phyloP scores from a whole-genome alignment of 2,797 vertebrate species.

The Sebastolobus altivelis region DNA sequence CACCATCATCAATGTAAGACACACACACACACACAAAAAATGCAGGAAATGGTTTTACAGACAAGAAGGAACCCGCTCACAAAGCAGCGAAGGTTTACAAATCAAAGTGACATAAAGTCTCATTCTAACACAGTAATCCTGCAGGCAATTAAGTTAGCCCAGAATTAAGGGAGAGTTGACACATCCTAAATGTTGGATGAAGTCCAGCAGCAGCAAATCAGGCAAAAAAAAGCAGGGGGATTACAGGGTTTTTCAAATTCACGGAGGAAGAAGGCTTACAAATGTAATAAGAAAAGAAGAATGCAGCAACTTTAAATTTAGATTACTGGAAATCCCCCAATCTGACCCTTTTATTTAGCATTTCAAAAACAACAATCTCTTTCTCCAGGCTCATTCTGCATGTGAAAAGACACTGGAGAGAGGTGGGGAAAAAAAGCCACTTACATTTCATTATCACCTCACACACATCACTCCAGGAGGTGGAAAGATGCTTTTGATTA shows the following conservation, averaged over 20 bases:
- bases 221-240: background rate
- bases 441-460: background rate
- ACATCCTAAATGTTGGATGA: conserved; percentile 46
- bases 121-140: conserved; percentile 42
- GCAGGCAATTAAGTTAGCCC: conserved; percentile 32
- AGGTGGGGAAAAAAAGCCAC: conserved; percentile 2
- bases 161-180: conserved; percentile 40
- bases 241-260: conserved; percentile 9
- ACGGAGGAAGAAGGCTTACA: background rate
- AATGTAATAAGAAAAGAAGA: background rate
- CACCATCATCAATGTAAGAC: background rate
- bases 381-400: conserved; percentile 23
- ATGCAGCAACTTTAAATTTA: background rate
- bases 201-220: conserved; percentile 39
- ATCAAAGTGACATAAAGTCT: conserved; percentile 31
- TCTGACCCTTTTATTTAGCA: background rate
- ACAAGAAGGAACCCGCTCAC: background rate
- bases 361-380: conserved; percentile 10
- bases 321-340: background rate
- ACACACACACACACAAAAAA: background rate
- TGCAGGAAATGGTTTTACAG: conserved; percentile 1
- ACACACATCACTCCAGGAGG: background rate
- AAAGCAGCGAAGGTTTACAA: conserved; percentile 24
- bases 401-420: background rate
- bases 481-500: background rate